Evolutionary conservation across 2,888 invertebrate genomes (phyloP), one percentile per base, ranked within the genome.

Genomic region (Teinopalpus imperialis): DNA sequence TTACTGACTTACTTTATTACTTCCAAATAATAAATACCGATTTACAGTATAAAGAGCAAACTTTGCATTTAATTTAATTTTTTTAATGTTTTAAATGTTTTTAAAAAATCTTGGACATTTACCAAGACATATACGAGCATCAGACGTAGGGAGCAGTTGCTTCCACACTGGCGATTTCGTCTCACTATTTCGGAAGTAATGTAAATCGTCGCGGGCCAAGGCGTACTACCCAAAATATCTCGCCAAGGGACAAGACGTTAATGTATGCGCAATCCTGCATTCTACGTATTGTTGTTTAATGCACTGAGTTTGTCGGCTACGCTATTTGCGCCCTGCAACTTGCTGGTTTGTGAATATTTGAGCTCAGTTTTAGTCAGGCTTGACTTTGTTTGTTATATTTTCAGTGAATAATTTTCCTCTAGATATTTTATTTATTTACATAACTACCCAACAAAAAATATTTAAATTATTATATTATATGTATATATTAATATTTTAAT

Each of bases 181-280:
- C 74, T 68, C 63, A 69, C 67, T 73, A 72, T 85, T 86, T 83
- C 78, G 81, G 77, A 81, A 83, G 85, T 71, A 79, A 81, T 85
- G 86, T 86, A 87, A 87, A 86, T 87, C 79, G 82, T 75, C 72
- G 71, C 67, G 61, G 61, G 69, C 71, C 66, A 71, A 71, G 75
- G 66, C 75, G 60, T 85, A 86, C 74, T 87, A 83, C 66, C 66
- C 66, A 69, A 79, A 81, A 83, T 79, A 82, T 78, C 82, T 81
- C 69, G 75, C 81, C 75, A 79, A 81, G 82, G 86, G 87, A 87
- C 86, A 81, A 83, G 83, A 85, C 81, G 83, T 71, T 87, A 87
- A 87, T 87, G 76, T 86, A 87, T 87, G 81, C 77, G 70, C 79
- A 79, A 81, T 81, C 75, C 79, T 74, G 80, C 75, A 75, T 73